Base-by-base conservation (phyloP, 2,113 vertebrate species). In the Pseudopodoces humilis region DNA sequence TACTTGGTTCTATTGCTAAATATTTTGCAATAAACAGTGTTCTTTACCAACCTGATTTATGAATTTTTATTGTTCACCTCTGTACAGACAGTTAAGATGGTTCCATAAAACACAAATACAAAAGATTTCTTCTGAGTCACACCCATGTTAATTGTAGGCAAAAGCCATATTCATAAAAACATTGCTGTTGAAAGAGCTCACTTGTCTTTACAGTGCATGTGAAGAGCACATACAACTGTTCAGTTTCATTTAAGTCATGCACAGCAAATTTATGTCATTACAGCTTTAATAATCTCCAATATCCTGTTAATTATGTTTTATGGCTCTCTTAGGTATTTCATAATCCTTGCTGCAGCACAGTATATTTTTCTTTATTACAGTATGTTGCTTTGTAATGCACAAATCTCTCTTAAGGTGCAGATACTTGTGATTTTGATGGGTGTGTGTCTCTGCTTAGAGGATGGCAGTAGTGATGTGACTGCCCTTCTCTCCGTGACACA, bases 211-310 rank as follows among this genome's bases (percentile, higher is more conserved):
- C 1, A 46, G 60, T 13, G 23, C 13, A 8, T 12, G 4, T 63
- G 47, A 31, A 74, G 47, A 52, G 23, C 46, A 60, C 5, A 7
- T 56, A 23, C 8, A 83, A 41, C 17, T 72, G 7, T 27, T 87
- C 49, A 14, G 13, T 65, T 94, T 67, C 31, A 77, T 67, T 83
- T 95, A 83, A 90, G 63, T 88, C 65, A 84, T 56, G 65, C 91
- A 71, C 56, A 79, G 52, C 11, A 91, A 59, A 39, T 86, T 92
- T 64, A 49, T 75, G n/a, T 35, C 39, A 58, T 86, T 59, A 85
- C 35, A 75, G 33, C 25, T 94, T 95, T 88, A 85, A 64, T 95
- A 97, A 94, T 94, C 35, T 19, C 33, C 53, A 55, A 46, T 60
- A 65, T n/a, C 56, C 39, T 86, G 25, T 80, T 95, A 77, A 86